These are phyloP conservation scores for Phocoena phocoena DNA, from an alignment of 2,113 vertebrate genomes.

Conservation along the genomic window DNA sequence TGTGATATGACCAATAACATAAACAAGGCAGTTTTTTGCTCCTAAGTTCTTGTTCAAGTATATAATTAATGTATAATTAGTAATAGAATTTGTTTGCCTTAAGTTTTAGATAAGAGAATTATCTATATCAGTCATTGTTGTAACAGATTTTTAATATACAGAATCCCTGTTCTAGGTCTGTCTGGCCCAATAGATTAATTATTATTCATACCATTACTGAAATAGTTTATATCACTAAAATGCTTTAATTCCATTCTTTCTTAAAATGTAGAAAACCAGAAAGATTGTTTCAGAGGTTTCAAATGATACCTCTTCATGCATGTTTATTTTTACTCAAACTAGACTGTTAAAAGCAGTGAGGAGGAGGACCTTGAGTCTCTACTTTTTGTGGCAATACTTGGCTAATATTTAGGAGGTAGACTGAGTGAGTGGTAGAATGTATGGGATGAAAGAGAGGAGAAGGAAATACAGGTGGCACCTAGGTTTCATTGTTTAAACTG, in stretches of 20 bases:
- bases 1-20: background rate
- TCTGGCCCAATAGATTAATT: background rate
- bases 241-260: background rate
- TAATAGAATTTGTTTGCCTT: background rate
- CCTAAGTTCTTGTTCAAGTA: background rate
- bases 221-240: constrained; percentile 1
- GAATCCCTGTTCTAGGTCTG: background rate
- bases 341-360: background rate
- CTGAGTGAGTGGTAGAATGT: background rate
- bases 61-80: background rate
- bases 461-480: background rate
- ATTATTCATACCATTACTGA: background rate
- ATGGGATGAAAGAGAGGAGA: background rate
- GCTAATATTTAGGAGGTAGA: background rate
- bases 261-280: constrained; percentile 32
- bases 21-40: constrained; percentile 8
- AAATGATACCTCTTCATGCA: constrained; percentile 5
- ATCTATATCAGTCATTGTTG: background rate
- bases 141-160: background rate
- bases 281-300: constrained; percentile 28
- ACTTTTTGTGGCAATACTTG: background rate
- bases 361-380: background rate
- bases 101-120: constrained; percentile 9
- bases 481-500: background rate
- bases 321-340: constrained; percentile 1